Conservation (phyloP, 1,140 invertebrate species). For the Spodoptera frugiperda region DNA sequence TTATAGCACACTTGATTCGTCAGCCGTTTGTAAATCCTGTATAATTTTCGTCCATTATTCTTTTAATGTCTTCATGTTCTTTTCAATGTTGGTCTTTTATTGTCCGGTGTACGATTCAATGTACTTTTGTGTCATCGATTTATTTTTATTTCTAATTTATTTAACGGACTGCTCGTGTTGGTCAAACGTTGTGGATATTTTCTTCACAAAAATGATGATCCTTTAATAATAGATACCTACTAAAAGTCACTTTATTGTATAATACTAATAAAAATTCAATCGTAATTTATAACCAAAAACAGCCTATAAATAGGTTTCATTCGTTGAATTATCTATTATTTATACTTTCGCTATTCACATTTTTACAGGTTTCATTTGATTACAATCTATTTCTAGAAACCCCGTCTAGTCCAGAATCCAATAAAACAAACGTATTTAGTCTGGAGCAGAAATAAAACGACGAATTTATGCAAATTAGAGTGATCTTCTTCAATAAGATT, state of each 20-base stretch:
- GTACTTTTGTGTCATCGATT: too few relatives aligned
- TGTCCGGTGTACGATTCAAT: neutral
- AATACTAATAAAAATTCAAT: too few relatives aligned
- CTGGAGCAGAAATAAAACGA: neutral
- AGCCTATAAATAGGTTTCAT: too few relatives aligned
- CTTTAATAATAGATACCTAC: too few relatives aligned
- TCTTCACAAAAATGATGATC: too few relatives aligned
- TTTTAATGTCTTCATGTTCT: constrained; percentile 12
- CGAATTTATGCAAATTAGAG: constrained; percentile 8
- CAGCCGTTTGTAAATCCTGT: constrained; percentile 4
- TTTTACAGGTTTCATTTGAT: neutral
- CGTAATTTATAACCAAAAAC: too few relatives aligned
- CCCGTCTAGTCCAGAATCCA: neutral
- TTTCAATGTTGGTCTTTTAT: neutral
- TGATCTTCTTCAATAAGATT: constrained; percentile 23
- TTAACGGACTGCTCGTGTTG: too few relatives aligned
- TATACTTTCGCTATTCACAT: neutral
- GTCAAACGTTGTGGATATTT: too few relatives aligned
- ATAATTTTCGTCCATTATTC: constrained; percentile 30
- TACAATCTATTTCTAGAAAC: neutral
- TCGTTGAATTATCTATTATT: too few relatives aligned
- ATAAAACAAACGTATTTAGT: constrained; percentile 6
- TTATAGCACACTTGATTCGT: neutral
- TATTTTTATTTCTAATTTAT: too few relatives aligned
- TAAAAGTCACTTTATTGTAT: too few relatives aligned